Percentiles rank a stretch among this genome's conserved stretches.
Evolutionary conservation across 2,888 invertebrate species (phyloP).

Genomic region (Sesamia inferens): DNA sequence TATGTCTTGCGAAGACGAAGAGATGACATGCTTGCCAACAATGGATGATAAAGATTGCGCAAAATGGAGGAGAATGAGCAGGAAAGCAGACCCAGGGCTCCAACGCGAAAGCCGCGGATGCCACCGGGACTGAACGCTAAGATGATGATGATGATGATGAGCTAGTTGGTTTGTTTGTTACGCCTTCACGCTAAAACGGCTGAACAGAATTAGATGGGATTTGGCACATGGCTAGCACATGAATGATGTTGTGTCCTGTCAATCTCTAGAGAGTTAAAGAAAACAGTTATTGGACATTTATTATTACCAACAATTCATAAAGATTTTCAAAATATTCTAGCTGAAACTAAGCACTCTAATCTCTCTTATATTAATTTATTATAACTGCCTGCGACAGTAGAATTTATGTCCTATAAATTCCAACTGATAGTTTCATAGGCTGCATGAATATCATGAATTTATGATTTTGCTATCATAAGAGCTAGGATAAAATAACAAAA

Average conservation of each 20-base stretch:
- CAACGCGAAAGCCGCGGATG: no score
- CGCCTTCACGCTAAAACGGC: no score
- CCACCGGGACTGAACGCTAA: no score
- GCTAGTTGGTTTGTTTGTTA: no score
- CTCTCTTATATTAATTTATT: background rate
- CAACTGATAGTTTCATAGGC: background rate
- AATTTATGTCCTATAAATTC: background rate
- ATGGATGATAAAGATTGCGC: no score
- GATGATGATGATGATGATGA: no score
- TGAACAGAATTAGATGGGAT: no score
- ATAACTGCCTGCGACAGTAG: background rate
- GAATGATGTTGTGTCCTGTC: background rate
- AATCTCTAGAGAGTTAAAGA: background rate
- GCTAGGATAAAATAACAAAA: background rate
- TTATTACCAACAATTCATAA: background rate
- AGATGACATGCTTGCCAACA: no score
- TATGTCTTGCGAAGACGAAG: no score
- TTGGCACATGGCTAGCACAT: no score
- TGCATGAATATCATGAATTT: background rate
- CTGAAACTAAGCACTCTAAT: background rate
- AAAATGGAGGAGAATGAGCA: no score
- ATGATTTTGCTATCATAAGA: background rate
- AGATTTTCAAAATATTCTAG: background rate
- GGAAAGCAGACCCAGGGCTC: no score
- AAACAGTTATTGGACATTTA: slow-evolving; percentile 9